Evolutionary conservation across 1,140 invertebrate species (phyloP), one percentile per base, ranked within the genome.

Genomic region (Pogonomyrmex californicus): DNA sequence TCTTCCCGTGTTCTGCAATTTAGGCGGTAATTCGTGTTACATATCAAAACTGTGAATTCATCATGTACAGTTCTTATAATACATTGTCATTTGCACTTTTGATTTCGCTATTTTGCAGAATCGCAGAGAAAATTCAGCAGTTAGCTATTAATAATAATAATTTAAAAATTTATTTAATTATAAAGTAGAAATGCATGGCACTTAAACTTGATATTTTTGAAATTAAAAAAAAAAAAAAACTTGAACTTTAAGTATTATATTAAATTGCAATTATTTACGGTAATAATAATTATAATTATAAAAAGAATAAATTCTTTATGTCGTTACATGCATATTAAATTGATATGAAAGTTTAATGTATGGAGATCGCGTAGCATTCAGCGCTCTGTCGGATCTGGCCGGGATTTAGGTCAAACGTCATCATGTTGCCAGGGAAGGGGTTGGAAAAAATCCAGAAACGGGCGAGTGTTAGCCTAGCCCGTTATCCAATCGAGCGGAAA

Each of bases 401-500:
- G 33, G 77, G 49, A 90, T 90, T 90, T 78, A 90, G 86, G 88
- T 90, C 89, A 82, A 85, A 68, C 88, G 54, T 56, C 85, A 75
- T 79, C 62, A 44, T 71, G 66, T 14, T 38, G 47, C 58, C 58
- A 77, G 33, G 60, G n/a, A 62, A 38, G n/a, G 65, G 41, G 58
- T 49, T 63, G 60, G 86, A 90, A 73, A 65, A 79, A 85, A 86
- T 85, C 68, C 58, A 63, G 89, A 85, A 87, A 90, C 81, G 82
- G 81, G 78, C 73, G 56, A 78, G 71, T 62, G 88, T 81, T 68
- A 44, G 82, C 60, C 68, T 79, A 62, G 23, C 44, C 86, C 86
- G 77, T 87, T 88, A 85, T 79, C 88, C 91, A 86, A 91, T 91
- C 91, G 90, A 91, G 88, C 91, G 91, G 91, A 91, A 91, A 91